Evolutionary conservation across 2,888 invertebrate species (phyloP).

Genomic region (Epinotia bilunana): DNA sequence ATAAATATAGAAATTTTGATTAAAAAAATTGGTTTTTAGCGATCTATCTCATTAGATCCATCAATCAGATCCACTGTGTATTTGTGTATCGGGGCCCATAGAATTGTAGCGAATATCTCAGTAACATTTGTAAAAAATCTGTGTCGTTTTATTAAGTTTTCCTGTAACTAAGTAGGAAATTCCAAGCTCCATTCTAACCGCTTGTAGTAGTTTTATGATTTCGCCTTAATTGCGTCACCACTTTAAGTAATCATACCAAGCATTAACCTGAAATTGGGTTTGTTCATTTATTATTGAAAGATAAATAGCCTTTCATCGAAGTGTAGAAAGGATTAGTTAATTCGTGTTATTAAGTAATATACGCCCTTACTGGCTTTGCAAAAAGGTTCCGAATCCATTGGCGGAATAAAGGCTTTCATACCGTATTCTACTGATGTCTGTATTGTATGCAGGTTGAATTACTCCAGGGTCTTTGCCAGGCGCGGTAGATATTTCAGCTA

Average conservation of each 20-base stretch:
- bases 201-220: too few species aligned
- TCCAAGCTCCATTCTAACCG: too few species aligned
- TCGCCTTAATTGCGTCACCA: too few species aligned
- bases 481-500: neutral
- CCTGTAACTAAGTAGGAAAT: too few species aligned
- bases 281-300: neutral
- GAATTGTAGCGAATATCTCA: too few species aligned
- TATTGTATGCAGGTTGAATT: constrained; percentile 18
- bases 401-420: neutral
- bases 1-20: too few species aligned
- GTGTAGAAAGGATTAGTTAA: neutral
- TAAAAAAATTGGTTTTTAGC: too few species aligned
- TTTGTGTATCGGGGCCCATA: too few species aligned
- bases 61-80: too few species aligned
- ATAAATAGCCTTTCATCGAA: neutral
- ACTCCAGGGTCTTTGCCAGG: neutral
- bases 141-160: too few species aligned
- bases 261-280: constrained; percentile 6
- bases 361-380: neutral
- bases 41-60: too few species aligned
- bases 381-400: neutral
- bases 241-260: neutral
- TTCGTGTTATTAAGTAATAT: neutral
- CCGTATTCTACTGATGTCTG: neutral
- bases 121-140: too few species aligned